Percentiles rank a stretch among this genome's conserved stretches.
Conservation (phyloP, 2,888 invertebrate genomes). For the Microctonus aethiopoides region DNA sequence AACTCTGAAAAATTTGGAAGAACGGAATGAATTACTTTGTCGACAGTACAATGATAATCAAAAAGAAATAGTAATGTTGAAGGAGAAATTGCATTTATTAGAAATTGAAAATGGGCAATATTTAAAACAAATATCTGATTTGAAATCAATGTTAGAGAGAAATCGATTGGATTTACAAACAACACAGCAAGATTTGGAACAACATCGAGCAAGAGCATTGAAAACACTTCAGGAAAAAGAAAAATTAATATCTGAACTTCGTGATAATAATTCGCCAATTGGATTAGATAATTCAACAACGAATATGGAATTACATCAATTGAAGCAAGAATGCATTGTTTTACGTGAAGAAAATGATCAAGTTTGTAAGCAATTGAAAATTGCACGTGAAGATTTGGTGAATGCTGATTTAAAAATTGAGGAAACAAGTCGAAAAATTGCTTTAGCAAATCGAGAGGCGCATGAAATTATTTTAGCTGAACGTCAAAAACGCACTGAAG, state of each 20-base stretch:
- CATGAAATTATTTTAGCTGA: slow-evolving; percentile 64
- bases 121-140: slow-evolving; percentile 64
- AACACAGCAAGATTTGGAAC: slow-evolving; percentile 73
- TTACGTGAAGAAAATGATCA: slow-evolving; percentile 72
- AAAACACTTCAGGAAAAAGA: slow-evolving; percentile 83
- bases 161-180: slow-evolving; percentile 56
- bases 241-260: slow-evolving; percentile 75
- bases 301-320: slow-evolving; percentile 74
- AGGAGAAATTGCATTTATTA: slow-evolving; percentile 68
- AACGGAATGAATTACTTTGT: slow-evolving; percentile 64
- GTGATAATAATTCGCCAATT: slow-evolving; percentile 52
- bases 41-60: slow-evolving; percentile 67
- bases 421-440: slow-evolving; percentile 67
- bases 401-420: slow-evolving; percentile 59
- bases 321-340: slow-evolving; percentile 72
- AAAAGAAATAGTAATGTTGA: slow-evolving; percentile 61
- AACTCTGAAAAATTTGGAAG: slow-evolving; percentile 64
- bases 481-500: slow-evolving; percentile 64
- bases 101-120: slow-evolving; percentile 67
- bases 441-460: slow-evolving; percentile 60
- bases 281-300: slow-evolving; percentile 60
- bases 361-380: slow-evolving; percentile 64
- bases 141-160: slow-evolving; percentile 60
- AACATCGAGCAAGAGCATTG: slow-evolving; percentile 83
- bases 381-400: slow-evolving; percentile 67